Percentiles rank a stretch among this genome's conserved stretches.
Conservation (phyloP, 1,140 invertebrate species). For the Plutomurus gul region DNA sequence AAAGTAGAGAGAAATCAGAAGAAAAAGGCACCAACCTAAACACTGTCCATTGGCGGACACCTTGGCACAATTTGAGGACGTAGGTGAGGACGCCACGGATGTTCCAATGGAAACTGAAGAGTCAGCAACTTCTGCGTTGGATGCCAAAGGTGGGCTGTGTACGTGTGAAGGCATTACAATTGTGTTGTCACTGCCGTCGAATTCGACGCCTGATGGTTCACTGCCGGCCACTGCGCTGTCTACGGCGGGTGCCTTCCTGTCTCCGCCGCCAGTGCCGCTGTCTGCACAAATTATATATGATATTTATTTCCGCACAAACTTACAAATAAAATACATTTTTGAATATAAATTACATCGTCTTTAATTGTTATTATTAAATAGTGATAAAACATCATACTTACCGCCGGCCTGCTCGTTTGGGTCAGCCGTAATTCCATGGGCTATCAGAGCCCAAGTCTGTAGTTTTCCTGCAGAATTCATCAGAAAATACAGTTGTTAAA, state of each 20-base stretch:
- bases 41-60: constrained; percentile 48
- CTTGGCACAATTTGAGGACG: constrained; percentile 46
- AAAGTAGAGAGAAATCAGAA: constrained; percentile 42
- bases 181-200: constrained; percentile 51
- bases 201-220: constrained; percentile 40
- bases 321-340: too few species aligned
- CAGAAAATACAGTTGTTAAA: not conserved
- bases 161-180: constrained; percentile 42
- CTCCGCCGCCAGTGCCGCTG: not conserved
- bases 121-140: constrained; percentile 37
- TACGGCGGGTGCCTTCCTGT: not conserved
- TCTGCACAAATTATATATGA: not conserved
- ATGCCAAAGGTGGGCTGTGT: constrained; percentile 39
- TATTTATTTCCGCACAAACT: not conserved
- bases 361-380: too few species aligned
- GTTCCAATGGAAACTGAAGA: not conserved
- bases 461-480: constrained; percentile 39
- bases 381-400: too few species aligned
- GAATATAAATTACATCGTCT: too few species aligned
- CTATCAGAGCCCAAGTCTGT: constrained; percentile 50
- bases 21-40: constrained; percentile 55
- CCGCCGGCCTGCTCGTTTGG: constrained; percentile 43
- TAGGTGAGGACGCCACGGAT: constrained; percentile 29
- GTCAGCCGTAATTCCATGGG: constrained; percentile 46
- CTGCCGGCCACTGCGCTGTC: not conserved